Percentiles rank a stretch among this genome's conserved stretches.
Conservation (phyloP, 1,140 invertebrate genomes). For the Andrena cerasifolii region DNA sequence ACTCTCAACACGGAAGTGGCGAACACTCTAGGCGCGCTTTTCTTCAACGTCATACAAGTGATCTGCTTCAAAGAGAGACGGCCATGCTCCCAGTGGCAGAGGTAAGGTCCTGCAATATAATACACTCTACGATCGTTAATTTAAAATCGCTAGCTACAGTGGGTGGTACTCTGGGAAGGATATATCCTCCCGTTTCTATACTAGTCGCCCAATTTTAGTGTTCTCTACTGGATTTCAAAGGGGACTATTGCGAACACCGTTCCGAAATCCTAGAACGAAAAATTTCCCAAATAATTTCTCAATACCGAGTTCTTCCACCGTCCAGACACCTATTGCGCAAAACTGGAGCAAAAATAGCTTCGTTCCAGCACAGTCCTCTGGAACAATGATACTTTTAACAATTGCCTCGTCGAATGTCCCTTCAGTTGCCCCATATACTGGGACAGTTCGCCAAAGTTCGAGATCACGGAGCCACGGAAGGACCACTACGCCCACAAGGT, state of each 20-base stretch:
- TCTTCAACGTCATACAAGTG: conserved; percentile 87
- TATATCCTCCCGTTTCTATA: neutral
- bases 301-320: too few relatives aligned
- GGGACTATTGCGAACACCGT: too few relatives aligned
- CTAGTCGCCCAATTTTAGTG: too few relatives aligned
- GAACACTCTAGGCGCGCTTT: conserved; percentile 87
- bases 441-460: conserved; percentile 23
- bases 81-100: conserved; percentile 86
- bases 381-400: neutral
- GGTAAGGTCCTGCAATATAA: conserved; percentile 73
- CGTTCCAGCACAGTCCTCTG: too few relatives aligned
- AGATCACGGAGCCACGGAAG: neutral
- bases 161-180: neutral
- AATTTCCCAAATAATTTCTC: too few relatives aligned
- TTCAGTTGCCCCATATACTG: conserved; percentile 48
- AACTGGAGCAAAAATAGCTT: too few relatives aligned
- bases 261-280: too few relatives aligned
- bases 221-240: too few relatives aligned
- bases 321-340: too few relatives aligned
- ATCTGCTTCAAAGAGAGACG: conserved; percentile 86
- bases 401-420: conserved; percentile 4
- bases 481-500: conserved; percentile 20
- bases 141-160: too few relatives aligned
- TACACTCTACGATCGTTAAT: too few relatives aligned
- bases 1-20: conserved; percentile 86